These are phyloP conservation scores for Cheilosia variabilis DNA, from an alignment of 2,888 invertebrate genomes.

Conservation along the genomic window DNA sequence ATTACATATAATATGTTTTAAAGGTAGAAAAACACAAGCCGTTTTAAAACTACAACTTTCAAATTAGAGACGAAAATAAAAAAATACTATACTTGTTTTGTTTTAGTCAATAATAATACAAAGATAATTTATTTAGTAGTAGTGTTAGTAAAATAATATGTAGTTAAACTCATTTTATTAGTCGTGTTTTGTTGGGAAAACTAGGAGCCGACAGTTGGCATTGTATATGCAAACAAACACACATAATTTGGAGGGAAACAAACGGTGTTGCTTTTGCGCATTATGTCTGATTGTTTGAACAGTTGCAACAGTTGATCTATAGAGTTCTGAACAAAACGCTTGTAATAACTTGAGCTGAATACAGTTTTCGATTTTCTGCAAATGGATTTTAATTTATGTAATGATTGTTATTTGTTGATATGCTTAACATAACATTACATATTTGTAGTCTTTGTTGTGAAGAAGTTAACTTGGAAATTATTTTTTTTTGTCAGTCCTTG, in stretches of 20 bases:
- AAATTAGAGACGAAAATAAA: constrained; percentile 27
- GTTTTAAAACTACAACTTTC: constrained; percentile 37
- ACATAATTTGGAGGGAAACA: too few relatives aligned
- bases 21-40: constrained; percentile 46
- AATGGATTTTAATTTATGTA: constrained; percentile 18
- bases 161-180: constrained; percentile 39
- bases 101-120: constrained; percentile 34
- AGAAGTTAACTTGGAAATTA: constrained; percentile 30
- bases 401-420: constrained; percentile 43
- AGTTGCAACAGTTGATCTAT: too few relatives aligned
- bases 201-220: too few relatives aligned
- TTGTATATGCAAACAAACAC: too few relatives aligned
- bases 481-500: constrained; percentile 32
- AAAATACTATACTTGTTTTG: constrained; percentile 7
- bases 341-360: constrained; percentile 19
- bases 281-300: too few relatives aligned
- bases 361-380: constrained; percentile 13
- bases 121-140: constrained; percentile 45
- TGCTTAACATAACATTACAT: constrained; percentile 66
- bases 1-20: constrained; percentile 46
- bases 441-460: constrained; percentile 35
- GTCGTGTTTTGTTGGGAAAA: not conserved
- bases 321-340: too few relatives aligned
- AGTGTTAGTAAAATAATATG: constrained; percentile 15
- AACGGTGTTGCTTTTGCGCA: too few relatives aligned